Base-by-base conservation (phyloP, 2,888 invertebrate species). In the Cyclophora punctaria region DNA sequence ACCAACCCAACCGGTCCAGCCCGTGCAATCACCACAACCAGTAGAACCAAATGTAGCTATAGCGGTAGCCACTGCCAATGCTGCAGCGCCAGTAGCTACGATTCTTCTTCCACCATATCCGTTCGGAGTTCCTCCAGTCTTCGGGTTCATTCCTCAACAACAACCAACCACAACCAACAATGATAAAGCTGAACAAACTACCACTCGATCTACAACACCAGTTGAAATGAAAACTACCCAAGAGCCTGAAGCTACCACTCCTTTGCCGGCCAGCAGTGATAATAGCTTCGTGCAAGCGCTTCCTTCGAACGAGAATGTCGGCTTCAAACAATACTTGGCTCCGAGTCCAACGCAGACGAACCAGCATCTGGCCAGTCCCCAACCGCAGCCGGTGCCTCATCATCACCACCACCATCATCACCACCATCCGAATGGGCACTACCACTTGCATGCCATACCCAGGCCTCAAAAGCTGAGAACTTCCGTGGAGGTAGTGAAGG, bases 31-130 rank as follows among this genome's bases (percentile, higher is more conserved):
- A 48, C 64, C 58, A 44, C 66, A 62, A 34, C 72, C 78, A 34
- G 58, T 64, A 2, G 71, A 81, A 49, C 83, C 85, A 3, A 87
- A 84, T 52, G 59, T 87, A 5, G 86, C 88, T 1, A 79, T 86
- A 56, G 87, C 88, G 5, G 58, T 87, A 4, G 87, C 88, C 2
- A 86, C 85, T 2, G 83, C 88, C 2, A 79, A 86, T 40, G 83
- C 84, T 2, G 84, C 86, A 3, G 82, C 85, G 35, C 86, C 87
- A 33, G 83, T 85, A 0, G 82, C 85, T 0, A 87, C 88, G 2
- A 78, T 88, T 41, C 64, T 88, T 3, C 66, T 88, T 4, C 87
- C 88, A 0, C 85, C 87, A 0, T 88, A 83, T 48, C 85, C 85
- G 1, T 85, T 87, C 35, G 85, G 81, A 49, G 71, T 74, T n/a